These are phyloP conservation scores for Sarcophaga caerulescens DNA, from an alignment of 2,888 invertebrate species.

Conservation along the genomic window DNA sequence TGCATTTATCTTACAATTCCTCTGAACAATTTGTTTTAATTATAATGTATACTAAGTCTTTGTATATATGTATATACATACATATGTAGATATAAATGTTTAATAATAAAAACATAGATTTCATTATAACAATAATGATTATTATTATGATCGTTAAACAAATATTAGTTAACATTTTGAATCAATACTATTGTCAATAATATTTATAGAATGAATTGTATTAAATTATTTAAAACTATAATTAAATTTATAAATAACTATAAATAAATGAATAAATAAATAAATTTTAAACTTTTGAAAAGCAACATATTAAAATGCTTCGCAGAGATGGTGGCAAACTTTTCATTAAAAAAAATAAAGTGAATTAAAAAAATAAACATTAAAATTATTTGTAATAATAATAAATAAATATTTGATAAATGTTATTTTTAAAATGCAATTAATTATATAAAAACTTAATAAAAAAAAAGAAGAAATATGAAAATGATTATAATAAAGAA, in stretches of 20 bases:
- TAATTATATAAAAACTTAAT: slow-evolving; percentile 9
- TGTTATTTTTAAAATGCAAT: slow-evolving; percentile 33
- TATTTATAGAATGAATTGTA: slow-evolving; percentile 54
- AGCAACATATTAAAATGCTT: too few relatives aligned
- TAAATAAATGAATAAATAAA: background rate
- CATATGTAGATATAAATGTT: too few relatives aligned
- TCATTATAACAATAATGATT: too few relatives aligned
- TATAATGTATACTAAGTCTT: too few relatives aligned
- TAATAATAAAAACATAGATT: too few relatives aligned
- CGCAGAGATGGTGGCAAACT: too few relatives aligned
- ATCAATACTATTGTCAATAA: slow-evolving; percentile 67
- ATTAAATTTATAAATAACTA: slow-evolving; percentile 16
- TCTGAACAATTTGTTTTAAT: too few relatives aligned
- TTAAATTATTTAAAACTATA: slow-evolving; percentile 18
- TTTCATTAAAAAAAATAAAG: background rate
- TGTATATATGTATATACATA: too few relatives aligned
- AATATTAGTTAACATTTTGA: slow-evolving; percentile 66
- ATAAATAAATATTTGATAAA: slow-evolving; percentile 52
- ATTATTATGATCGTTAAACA: background rate
- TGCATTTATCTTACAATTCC: too few relatives aligned
- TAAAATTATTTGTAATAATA: background rate
- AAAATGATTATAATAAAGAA: slow-evolving; percentile 34
- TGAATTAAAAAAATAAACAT: too few relatives aligned
- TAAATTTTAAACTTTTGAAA: slow-evolving; percentile 2
- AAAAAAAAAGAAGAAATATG: slow-evolving; percentile 1